Conservation (phyloP, 2,797 vertebrate species). For the Chelidonichthys spinosus region DNA sequence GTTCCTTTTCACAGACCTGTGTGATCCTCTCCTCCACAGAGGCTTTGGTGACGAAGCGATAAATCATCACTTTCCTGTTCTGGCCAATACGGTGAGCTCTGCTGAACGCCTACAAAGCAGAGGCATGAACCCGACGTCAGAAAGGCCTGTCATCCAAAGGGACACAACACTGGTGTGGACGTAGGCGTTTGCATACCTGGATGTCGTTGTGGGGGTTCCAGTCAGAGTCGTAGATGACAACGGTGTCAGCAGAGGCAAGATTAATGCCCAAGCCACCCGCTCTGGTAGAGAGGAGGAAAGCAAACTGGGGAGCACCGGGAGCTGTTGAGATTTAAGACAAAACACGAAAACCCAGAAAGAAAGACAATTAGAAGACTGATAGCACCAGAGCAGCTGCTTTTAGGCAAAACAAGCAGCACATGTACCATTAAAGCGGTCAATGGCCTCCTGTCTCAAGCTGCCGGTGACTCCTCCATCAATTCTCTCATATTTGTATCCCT, state of each 20-base stretch:
- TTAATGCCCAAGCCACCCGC: constrained; percentile 99
- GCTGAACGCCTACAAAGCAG: constrained; percentile 91
- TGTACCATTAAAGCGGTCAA: constrained; percentile 95
- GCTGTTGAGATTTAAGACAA: constrained; percentile 79
- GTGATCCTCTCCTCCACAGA: constrained; percentile 99
- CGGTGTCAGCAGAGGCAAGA: constrained; percentile 97
- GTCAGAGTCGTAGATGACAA: constrained; percentile 98
- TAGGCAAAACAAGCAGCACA: background rate
- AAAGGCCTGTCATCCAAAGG: background rate
- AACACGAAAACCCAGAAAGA: background rate
- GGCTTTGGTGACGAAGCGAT: constrained; percentile 98
- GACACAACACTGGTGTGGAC: background rate
- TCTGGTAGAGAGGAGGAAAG: constrained; percentile 97
- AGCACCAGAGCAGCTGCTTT: background rate
- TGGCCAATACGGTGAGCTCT: constrained; percentile 98
- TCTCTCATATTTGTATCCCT: constrained; percentile 98
- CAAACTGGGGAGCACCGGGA: constrained; percentile 97
- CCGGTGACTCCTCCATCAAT: constrained; percentile 98
- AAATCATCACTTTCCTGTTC: constrained; percentile 99
- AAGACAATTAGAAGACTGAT: constrained; percentile 15
- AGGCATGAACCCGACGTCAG: constrained; percentile 6
- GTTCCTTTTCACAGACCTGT: constrained; percentile 73
- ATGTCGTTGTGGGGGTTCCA: constrained; percentile 99
- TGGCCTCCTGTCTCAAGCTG: constrained; percentile 97
- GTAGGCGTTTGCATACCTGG: constrained; percentile 84